phyloP scores from a whole-genome alignment of 2,113 vertebrate genomes.

The Labrus mixtus region DNA sequence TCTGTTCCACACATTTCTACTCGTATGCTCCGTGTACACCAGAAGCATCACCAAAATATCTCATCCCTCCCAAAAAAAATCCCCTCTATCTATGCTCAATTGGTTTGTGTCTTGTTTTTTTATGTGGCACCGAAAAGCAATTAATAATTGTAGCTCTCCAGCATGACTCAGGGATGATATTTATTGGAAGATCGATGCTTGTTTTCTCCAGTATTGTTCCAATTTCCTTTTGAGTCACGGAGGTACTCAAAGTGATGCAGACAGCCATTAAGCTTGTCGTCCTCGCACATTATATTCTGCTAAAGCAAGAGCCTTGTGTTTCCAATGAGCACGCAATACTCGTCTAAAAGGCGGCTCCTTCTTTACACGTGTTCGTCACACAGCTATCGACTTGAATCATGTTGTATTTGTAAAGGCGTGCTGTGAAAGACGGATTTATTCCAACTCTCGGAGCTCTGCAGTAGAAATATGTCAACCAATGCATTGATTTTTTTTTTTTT shows the following conservation, averaged over 20 bases:
- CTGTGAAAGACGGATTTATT: slow-evolving; percentile 10
- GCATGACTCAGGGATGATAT: slow-evolving; percentile 64
- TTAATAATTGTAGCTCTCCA: slow-evolving; percentile 69
- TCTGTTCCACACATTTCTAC: slow-evolving; percentile 39
- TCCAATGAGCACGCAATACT: slow-evolving; percentile 1
- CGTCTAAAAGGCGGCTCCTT: neutral
- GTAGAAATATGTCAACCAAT: neutral
- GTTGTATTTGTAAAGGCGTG: neutral
- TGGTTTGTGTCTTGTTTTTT: slow-evolving; percentile 45
- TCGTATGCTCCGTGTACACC: neutral
- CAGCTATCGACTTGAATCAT: neutral
- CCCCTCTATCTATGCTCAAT: neutral
- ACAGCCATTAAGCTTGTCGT: slow-evolving; percentile 45
- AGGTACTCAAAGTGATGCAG: slow-evolving; percentile 54
- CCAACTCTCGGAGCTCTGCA: neutral
- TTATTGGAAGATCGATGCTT: slow-evolving; percentile 77
- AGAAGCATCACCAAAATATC: slow-evolving; percentile 16
- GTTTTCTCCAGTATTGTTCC: slow-evolving; percentile 76
- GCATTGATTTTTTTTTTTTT: neutral
- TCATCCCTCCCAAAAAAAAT: slow-evolving; percentile 3
- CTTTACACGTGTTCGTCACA: neutral
- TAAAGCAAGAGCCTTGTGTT: slow-evolving; percentile 31
- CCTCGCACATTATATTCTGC: slow-evolving; percentile 40
- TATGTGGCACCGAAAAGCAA: slow-evolving; percentile 44
- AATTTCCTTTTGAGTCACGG: slow-evolving; percentile 78